Evolutionary conservation across 2,113 vertebrate species (phyloP), one percentile per base, ranked within the genome.

Genomic region (Elephas maximus): DNA sequence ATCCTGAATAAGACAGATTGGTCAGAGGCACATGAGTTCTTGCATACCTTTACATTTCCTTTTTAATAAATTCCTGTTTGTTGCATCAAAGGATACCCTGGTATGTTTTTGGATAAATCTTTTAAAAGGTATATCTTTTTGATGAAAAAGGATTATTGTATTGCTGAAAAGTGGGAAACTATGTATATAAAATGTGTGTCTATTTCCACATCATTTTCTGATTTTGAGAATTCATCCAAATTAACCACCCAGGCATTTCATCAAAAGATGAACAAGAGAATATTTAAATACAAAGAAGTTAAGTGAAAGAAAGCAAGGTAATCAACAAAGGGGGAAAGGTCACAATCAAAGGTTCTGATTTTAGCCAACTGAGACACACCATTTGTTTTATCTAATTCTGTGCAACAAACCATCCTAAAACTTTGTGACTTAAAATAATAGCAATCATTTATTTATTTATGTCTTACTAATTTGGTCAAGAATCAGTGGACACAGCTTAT

Each of bases 131-230:
- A 1, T 77, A n/a, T 88, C 45, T 84, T 85, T 24, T 23, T 74
- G 60, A 65, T 83, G 53, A 96, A 94, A 90, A 90, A 79, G 24
- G 15, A n/a, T 88, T 84, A 89, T 82, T 53, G 6, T 77, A 8
- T 48, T 78, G 20, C n/a, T 71, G 23, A 48, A 90, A 78, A 63
- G 24, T 44, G 17, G 37, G 57, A 88, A 87, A 73, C 20, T 1
- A 65, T 17, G 41, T 45, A 63, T 14, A 53, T 63, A 60, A 83
- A 87, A 84, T 74, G 48, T 28, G 9, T 92, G 8, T 33, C 53
- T 77, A 89, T 90, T 71, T 48, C 30, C 14, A 93, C 3, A 81
- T 20, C 18, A 73, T 87, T 96, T 96, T 86, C 53, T 81, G 71
- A 82, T 78, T 28, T 77, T 89, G 45, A 88, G 30, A 94, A 63